These are phyloP conservation scores for Siniperca scherzeri DNA, from an alignment of 2,797 vertebrate genomes.

Conservation along the genomic window DNA sequence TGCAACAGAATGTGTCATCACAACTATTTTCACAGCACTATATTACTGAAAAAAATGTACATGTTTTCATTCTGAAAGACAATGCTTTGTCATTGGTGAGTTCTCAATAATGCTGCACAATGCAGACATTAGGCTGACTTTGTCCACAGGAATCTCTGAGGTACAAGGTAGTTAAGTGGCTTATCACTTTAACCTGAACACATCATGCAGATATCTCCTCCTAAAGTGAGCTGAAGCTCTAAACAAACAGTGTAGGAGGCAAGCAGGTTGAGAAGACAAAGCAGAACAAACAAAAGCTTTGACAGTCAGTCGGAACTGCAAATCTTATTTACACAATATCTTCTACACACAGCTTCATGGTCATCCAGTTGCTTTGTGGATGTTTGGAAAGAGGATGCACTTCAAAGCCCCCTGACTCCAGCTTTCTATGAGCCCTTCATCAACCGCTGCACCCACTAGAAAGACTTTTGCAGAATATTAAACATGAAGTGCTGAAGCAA, in stretches of 20 bases:
- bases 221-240: slow-evolving; percentile 52
- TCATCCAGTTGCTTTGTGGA: slow-evolving; percentile 59
- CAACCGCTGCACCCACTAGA: slow-evolving; percentile 26
- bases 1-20: slow-evolving; percentile 48
- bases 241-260: slow-evolving; percentile 72
- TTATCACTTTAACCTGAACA: slow-evolving; percentile 58
- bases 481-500: slow-evolving; percentile 41
- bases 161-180: slow-evolving; percentile 47
- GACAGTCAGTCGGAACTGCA: slow-evolving; percentile 56
- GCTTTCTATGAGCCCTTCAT: slow-evolving; percentile 61
- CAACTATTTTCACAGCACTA: slow-evolving; percentile 34
- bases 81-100: slow-evolving; percentile 23
- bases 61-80: slow-evolving; percentile 28
- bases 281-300: slow-evolving; percentile 70
- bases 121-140: slow-evolving; percentile 23
- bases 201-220: slow-evolving; percentile 62
- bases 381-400: slow-evolving; percentile 65
- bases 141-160: slow-evolving; percentile 50
- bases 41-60: neutral
- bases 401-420: slow-evolving; percentile 65
- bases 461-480: slow-evolving; percentile 58
- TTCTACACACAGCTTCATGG: slow-evolving; percentile 54
- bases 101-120: slow-evolving; percentile 7
- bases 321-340: slow-evolving; percentile 66
- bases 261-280: slow-evolving; percentile 71